Conservation (phyloP, 92 coral and sea anemone species). For the Palythoa grandis region DNA sequence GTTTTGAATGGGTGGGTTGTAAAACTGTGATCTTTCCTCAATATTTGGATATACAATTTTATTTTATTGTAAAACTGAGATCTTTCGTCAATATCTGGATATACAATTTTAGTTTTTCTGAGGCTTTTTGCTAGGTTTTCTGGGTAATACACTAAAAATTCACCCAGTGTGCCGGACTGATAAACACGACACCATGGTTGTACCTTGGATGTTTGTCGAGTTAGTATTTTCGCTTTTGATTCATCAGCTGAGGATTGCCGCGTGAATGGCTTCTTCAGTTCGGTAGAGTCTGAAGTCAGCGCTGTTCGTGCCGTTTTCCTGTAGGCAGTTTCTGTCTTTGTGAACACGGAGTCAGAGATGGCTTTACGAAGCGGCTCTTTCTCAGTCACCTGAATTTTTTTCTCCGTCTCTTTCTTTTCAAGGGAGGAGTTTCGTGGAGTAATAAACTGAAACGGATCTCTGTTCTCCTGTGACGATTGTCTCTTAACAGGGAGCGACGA, state of each 20-base stretch:
- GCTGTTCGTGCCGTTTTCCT: neutral
- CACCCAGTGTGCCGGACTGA: too few relatives aligned
- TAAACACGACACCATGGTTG: too few relatives aligned
- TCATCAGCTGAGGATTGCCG: constrained; percentile 36
- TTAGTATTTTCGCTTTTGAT: constrained; percentile 6
- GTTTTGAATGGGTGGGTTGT: too few relatives aligned
- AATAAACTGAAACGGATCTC: constrained; percentile 42
- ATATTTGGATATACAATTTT: too few relatives aligned
- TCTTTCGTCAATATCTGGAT: too few relatives aligned
- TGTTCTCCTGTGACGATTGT: constrained; percentile 22
- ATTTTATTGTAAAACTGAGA: too few relatives aligned
- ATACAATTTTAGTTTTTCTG: too few relatives aligned
- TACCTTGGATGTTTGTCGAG: constrained; percentile 39
- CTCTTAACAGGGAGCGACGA: neutral
- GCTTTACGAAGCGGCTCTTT: constrained; percentile 43
- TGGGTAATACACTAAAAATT: too few relatives aligned
- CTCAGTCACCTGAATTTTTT: neutral
- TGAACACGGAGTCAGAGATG: constrained; percentile 15
- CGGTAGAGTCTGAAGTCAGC: constrained; percentile 9
- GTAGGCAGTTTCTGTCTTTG: constrained; percentile 14
- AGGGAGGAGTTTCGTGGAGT: neutral
- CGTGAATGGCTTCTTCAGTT: neutral
- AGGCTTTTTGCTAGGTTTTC: too few relatives aligned
- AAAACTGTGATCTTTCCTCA: too few relatives aligned
- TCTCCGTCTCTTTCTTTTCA: constrained; percentile 12